Conservation (phyloP, 2,113 vertebrate species). For the Perca flavescens region DNA sequence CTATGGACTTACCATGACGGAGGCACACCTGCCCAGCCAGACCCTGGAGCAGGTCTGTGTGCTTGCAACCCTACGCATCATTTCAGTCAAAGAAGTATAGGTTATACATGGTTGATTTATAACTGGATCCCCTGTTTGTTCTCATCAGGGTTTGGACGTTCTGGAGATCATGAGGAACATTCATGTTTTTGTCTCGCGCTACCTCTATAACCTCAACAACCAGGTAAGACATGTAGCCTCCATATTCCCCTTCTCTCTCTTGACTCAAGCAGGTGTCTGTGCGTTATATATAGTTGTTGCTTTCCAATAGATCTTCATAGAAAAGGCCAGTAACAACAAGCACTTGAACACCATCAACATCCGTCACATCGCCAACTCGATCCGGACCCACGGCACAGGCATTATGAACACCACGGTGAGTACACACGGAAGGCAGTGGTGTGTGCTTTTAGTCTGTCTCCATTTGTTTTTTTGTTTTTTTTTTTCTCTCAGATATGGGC, state of each 20-base stretch:
- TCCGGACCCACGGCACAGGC: constrained; percentile 97
- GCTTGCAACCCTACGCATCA: accelerated
- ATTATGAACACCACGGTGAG: constrained; percentile 99
- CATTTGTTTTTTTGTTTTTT: background rate
- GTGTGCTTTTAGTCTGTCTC: background rate
- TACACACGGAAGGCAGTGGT: background rate
- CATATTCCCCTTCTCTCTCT: accelerated
- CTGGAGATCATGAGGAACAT: constrained; percentile 99
- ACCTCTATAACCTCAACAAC: constrained; percentile 99
- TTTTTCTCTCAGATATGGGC: accelerated
- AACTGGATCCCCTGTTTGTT: constrained; percentile 29
- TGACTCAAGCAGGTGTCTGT: background rate
- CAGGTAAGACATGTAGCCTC: constrained; percentile 84
- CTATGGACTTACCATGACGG: constrained; percentile 96
- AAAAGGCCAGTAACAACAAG: constrained; percentile 98
- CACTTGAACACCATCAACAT: constrained; percentile 99
- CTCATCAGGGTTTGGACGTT: constrained; percentile 93
- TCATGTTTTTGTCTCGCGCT: constrained; percentile 98
- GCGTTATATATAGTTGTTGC: background rate
- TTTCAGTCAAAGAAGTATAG: background rate
- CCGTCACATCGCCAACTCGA: constrained; percentile 97
- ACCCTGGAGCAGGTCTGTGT: constrained; percentile 94
- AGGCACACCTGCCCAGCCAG: constrained; percentile 98
- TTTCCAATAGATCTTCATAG: constrained; percentile 93
- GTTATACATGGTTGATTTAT: accelerated